A percentile compares a stretch with the other conserved stretches of the same genome.
These are phyloP conservation scores for Lophochroa leadbeateri DNA, from an alignment of 2,113 vertebrate genomes.

Conservation along the genomic window DNA sequence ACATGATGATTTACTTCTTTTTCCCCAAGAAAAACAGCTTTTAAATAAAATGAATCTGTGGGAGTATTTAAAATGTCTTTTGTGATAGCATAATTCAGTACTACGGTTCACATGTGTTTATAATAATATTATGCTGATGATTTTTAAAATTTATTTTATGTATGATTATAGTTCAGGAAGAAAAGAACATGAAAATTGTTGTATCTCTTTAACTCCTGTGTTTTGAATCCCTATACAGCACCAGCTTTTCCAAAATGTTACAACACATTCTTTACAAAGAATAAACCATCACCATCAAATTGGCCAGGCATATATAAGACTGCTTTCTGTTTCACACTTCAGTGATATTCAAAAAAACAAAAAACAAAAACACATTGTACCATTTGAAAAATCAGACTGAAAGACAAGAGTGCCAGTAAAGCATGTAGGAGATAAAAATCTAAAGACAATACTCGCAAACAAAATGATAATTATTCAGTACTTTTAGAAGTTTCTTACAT, in stretches of 20 bases:
- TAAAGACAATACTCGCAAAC: not conserved
- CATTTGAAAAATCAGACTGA: conserved; percentile 50
- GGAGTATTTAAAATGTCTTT: not conserved
- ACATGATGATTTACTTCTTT: too few relatives aligned
- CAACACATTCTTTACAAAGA: not conserved
- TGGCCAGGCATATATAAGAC: conserved; percentile 21
- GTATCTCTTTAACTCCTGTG: not conserved
- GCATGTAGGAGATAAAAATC: conserved; percentile 10
- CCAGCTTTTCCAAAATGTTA: not conserved
- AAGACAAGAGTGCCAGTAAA: conserved; percentile 43
- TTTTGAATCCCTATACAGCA: not conserved
- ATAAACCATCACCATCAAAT: conserved; percentile 29
- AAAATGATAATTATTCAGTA: conserved; percentile 30
- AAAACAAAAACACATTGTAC: not conserved
- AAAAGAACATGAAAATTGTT: not conserved
- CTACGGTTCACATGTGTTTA: not conserved
- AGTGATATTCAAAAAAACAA: conserved; percentile 1
- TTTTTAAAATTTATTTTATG: not conserved
- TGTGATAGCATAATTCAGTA: not conserved
- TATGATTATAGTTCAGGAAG: not conserved
- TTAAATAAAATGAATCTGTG: not conserved
- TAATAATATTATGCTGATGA: not conserved
- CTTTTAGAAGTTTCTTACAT: not conserved
- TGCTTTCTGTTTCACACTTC: conserved; percentile 4
- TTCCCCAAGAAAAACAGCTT: not conserved